These are phyloP conservation scores for Syngnathoides biaculeatus DNA, from an alignment of 2,113 vertebrate genomes.

Conservation along the genomic window DNA sequence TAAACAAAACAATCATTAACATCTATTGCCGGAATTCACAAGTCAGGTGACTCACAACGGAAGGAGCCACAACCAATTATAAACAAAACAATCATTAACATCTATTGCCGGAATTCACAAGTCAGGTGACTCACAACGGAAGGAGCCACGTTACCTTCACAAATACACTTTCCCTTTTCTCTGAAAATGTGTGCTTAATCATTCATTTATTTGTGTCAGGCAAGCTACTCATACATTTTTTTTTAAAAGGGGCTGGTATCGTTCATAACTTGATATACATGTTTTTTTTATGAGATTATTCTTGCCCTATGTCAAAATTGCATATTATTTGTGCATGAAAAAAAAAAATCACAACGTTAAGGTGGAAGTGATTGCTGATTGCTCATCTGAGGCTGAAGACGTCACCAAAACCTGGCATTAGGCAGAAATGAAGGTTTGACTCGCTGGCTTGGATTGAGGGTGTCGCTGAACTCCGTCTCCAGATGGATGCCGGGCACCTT, in stretches of 20 bases:
- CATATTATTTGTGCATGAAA: neutral
- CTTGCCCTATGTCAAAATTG: neutral
- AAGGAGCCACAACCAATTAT: no score
- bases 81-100: no score
- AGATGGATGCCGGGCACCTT: conserved; percentile 80
- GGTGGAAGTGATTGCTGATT: neutral
- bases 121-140: no score
- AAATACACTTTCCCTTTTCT: no score
- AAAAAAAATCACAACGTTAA: neutral
- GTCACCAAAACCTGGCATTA: conserved; percentile 77
- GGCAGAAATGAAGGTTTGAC: conserved; percentile 50
- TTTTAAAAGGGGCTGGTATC: neutral
- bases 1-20: no score
- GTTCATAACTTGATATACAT: neutral
- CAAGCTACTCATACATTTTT: neutral
- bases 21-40: no score
- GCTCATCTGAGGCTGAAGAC: neutral
- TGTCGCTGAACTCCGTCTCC: conserved; percentile 81
- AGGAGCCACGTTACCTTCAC: no score
- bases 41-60: no score
- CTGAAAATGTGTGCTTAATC: neutral
- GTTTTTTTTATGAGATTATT: neutral
- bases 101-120: no score
- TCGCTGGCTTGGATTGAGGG: conserved; percentile 69
- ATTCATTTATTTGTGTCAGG: neutral